Evolutionary conservation across 1,140 invertebrate genomes (phyloP).

Genomic region (Drosophila prosaltans): DNA sequence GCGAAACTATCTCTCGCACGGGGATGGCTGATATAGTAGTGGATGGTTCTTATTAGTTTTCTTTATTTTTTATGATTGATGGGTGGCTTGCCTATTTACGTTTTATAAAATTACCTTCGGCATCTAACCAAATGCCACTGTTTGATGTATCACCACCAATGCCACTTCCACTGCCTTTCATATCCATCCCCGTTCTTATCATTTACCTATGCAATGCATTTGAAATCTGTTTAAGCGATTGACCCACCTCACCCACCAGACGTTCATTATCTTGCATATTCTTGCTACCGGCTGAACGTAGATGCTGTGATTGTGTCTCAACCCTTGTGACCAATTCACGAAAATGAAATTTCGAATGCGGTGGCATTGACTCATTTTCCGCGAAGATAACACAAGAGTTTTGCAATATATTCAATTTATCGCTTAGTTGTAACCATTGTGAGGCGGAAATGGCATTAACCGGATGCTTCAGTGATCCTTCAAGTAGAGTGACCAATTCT

Average conservation of each 20-base stretch:
- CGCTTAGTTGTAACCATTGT: conserved; percentile 92
- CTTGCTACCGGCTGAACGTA: conserved; percentile 89
- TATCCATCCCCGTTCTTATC: conserved; percentile 81
- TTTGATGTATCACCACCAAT: conserved; percentile 17
- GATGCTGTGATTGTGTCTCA: conserved; percentile 90
- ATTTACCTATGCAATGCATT: conserved; percentile 91
- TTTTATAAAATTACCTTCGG: conserved; percentile 81
- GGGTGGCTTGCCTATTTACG: conserved; percentile 52
- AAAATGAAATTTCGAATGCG: conserved; percentile 94
- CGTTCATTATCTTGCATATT: conserved; percentile 88
- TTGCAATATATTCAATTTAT: conserved; percentile 91
- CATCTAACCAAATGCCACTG: conserved; percentile 71
- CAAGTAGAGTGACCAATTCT: conserved; percentile 88
- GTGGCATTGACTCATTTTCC: conserved; percentile 89
- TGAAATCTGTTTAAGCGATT: conserved; percentile 91
- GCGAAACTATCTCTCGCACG: conserved; percentile 3
- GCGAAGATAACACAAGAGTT: conserved; percentile 89
- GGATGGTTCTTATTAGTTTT: background rate
- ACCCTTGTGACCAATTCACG: conserved; percentile 92
- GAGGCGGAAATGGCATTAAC: conserved; percentile 86
- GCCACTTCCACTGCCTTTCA: conserved; percentile 29
- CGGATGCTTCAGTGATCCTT: conserved; percentile 87
- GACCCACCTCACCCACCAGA: conserved; percentile 89
- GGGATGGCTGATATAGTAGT: conserved; percentile 1
- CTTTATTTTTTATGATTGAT: background rate